Evolutionary conservation across 2,113 vertebrate genomes (phyloP).

Genomic region (Gallinago jamesoni): DNA sequence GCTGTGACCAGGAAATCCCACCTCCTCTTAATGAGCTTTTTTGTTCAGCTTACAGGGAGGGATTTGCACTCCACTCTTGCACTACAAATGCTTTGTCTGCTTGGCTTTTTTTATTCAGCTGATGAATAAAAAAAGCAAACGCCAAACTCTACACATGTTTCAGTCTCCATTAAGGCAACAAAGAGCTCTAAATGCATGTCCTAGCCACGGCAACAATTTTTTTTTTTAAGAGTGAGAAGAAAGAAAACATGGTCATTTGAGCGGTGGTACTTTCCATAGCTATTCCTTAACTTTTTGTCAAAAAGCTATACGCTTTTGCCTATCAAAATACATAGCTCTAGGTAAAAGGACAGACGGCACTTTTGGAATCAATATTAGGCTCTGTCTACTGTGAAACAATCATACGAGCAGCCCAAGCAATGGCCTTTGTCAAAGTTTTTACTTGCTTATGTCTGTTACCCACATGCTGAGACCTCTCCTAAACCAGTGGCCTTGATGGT

Average conservation of each 20-base stretch:
- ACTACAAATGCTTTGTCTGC: slow-evolving; percentile 71
- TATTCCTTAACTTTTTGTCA: slow-evolving; percentile 9
- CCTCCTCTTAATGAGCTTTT: slow-evolving; percentile 76
- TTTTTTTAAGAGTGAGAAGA: neutral
- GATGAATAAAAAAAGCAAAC: slow-evolving; percentile 75
- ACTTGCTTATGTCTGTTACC: neutral
- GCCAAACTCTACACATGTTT: slow-evolving; percentile 60
- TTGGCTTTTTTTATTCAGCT: slow-evolving; percentile 66
- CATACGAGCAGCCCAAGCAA: neutral
- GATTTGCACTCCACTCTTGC: slow-evolving; percentile 66
- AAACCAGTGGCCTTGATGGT: slow-evolving; percentile 42
- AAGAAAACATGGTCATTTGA: slow-evolving; percentile 29
- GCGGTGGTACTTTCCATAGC: neutral
- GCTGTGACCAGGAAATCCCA: slow-evolving; percentile 78
- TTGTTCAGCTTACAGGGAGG: slow-evolving; percentile 71
- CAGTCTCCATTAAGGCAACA: slow-evolving; percentile 76
- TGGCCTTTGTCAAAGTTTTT: slow-evolving; percentile 32
- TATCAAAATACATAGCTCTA: neutral
- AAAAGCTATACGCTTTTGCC: neutral
- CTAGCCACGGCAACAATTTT: slow-evolving; percentile 33
- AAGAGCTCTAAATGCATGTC: slow-evolving; percentile 64
- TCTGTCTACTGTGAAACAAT: slow-evolving; percentile 21
- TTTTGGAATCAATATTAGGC: slow-evolving; percentile 17
- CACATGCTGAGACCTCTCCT: slow-evolving; percentile 34
- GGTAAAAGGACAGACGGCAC: slow-evolving; percentile 11